Evolutionary conservation across 2,797 vertebrate species (phyloP).

Genomic region (Mustela erminea): DNA sequence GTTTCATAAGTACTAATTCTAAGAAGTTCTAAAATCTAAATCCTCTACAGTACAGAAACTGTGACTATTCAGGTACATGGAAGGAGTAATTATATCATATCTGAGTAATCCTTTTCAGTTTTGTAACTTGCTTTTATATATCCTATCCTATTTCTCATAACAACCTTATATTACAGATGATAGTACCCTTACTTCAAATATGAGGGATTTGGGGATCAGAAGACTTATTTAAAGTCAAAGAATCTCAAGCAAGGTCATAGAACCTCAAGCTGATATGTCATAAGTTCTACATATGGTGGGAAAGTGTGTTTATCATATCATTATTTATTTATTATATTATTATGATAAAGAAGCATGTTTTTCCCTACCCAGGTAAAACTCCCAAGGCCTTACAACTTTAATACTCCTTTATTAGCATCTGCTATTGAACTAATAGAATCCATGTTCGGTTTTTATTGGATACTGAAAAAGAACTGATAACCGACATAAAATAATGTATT

Average conservation of each 20-base stretch:
- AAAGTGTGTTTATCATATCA: neutral
- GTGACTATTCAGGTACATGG: neutral
- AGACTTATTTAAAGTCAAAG: neutral
- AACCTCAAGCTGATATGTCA: neutral
- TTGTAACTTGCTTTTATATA: neutral
- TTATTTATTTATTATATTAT: neutral
- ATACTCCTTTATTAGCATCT: neutral
- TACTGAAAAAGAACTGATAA: neutral
- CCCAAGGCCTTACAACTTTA: neutral
- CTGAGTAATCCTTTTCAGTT: conserved; percentile 21
- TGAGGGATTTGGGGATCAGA: neutral
- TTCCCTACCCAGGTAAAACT: neutral
- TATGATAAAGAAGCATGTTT: neutral
- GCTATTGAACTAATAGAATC: neutral
- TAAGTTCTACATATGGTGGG: neutral
- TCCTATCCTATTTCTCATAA: neutral
- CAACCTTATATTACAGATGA: neutral
- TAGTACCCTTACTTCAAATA: neutral
- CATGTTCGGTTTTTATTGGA: neutral
- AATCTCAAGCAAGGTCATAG: neutral
- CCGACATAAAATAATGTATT: neutral
- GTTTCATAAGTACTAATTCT: conserved; percentile 36
- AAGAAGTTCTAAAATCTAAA: conserved; percentile 40
- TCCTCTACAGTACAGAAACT: neutral
- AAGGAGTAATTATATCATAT: conserved; percentile 44